Evolutionary conservation across 2,113 vertebrate species (phyloP).

Genomic region (Centrocercus urophasianus): DNA sequence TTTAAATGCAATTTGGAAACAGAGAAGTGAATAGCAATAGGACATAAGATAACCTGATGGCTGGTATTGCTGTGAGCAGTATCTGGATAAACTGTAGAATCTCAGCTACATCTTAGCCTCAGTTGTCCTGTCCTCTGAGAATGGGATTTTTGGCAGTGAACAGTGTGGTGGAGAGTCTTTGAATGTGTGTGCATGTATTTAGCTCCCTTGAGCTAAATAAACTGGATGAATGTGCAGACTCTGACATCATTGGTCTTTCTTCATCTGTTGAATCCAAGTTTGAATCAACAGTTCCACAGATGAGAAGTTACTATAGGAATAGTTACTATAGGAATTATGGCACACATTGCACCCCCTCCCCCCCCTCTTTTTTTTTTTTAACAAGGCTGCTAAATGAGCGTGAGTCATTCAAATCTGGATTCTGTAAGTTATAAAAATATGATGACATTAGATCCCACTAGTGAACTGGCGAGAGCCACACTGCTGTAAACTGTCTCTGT

Average conservation of each 20-base stretch:
- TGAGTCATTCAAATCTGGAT: not conserved
- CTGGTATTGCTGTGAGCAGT: accelerated
- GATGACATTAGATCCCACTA: slow-evolving; percentile 26
- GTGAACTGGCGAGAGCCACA: slow-evolving; percentile 3
- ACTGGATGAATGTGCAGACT: not conserved
- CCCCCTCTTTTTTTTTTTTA: not conserved
- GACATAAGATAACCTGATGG: not conserved
- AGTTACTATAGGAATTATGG: not conserved
- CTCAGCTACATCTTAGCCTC: not conserved
- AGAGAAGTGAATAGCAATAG: not conserved
- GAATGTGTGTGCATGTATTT: not conserved
- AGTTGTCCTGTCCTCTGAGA: not conserved
- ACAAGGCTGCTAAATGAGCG: not conserved
- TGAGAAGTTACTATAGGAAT: not conserved
- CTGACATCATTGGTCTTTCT: not conserved
- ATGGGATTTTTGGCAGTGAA: not conserved
- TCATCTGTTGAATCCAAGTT: not conserved
- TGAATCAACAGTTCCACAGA: not conserved
- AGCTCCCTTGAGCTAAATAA: not conserved
- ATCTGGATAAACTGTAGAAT: not conserved
- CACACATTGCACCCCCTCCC: not conserved
- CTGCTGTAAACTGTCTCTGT: not conserved
- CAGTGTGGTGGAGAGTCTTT: not conserved
- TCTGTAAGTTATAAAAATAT: slow-evolving; percentile 15
- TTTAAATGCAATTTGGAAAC: not conserved